Base-by-base conservation (phyloP, 2,113 vertebrate species). In the Vireo altiloquus region DNA sequence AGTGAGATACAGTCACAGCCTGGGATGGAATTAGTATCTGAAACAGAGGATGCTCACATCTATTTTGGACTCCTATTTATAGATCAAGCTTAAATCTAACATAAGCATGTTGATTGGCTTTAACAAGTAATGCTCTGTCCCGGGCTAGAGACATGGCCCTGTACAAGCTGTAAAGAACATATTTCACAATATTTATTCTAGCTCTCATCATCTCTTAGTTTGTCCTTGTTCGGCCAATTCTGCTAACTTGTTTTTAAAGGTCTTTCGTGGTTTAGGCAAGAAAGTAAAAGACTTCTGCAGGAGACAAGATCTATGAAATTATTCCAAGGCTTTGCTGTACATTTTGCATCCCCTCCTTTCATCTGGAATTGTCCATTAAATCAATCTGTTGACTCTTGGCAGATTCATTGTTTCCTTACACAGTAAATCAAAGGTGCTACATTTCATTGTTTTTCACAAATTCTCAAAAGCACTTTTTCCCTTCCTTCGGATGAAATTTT, bases 391-490 rank as follows among this genome's bases (percentile, higher is more conserved):
- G 91, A 69, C 61, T 92, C 79, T 31, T 69, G 77, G 78, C 78
- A 59, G 82, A 88, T 84, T 86, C 76, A 39, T 25, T 88, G 78
- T 91, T 94, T 87, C 69, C 72, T 84, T 37, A 66, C 16, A 28
- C 71, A 78, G 87, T 84, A 96, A 96, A 96, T 95, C 95, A 92
- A 87, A 91, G 81, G 56, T 59, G 60, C 81, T 77, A 39, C 68
- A 88, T 93, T 94, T 89, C 77, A 72, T 65, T 61, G 66, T 71
- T 94, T 95, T 83, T 77, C 71, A 71, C 74, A 42, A 5, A 3
- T 71, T 95, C 93, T 92, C 82, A 53, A 54, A 53, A 57, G 53
- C 33, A 19, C 9, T 81, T 92, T 88, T 60, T 56, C 59, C 64
- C 42, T 95, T 60, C 40, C 47, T 77, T 90, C 24, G 28, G 87